These are phyloP conservation scores for Microcaecilia unicolor DNA, from an alignment of 2,797 vertebrate genomes.

Conservation along the genomic window DNA sequence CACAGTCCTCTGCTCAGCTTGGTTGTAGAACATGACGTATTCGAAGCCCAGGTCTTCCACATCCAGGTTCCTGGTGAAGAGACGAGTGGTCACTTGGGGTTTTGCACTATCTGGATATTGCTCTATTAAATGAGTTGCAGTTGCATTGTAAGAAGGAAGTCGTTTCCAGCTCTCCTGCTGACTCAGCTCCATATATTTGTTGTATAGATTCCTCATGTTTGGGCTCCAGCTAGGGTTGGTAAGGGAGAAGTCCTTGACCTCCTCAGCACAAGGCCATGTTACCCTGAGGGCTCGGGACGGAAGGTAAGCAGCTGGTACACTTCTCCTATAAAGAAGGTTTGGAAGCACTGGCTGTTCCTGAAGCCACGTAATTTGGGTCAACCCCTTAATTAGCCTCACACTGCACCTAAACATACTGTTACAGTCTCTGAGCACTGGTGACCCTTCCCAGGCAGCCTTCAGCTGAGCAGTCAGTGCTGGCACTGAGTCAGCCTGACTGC, in stretches of 20 bases:
- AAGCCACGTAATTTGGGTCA: constrained; percentile 7
- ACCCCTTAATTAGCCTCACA: constrained; percentile 17
- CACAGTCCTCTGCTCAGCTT: constrained; percentile 46
- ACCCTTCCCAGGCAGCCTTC: too few relatives aligned
- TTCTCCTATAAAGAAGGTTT: constrained; percentile 18
- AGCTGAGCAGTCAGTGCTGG: too few relatives aligned
- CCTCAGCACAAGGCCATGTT: background rate
- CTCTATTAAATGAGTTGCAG: background rate
- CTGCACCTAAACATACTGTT: constrained; percentile 8
- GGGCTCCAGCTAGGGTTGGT: constrained; percentile 70
- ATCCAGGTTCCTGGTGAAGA: constrained; percentile 60
- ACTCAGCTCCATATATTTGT: constrained; percentile 48
- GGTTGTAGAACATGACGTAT: constrained; percentile 63
- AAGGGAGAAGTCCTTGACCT: constrained; percentile 57
- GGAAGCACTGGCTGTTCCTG: constrained; percentile 21
- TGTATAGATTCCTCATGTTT: constrained; percentile 57
- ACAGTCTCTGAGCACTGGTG: too few relatives aligned
- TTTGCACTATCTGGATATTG: too few relatives aligned
- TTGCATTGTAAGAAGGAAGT: constrained; percentile 67
- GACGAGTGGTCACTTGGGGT: too few relatives aligned
- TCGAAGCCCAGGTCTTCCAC: constrained; percentile 65
- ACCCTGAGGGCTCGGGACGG: constrained; percentile 13
- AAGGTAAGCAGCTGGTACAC: constrained; percentile 26
- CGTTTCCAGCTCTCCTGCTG: constrained; percentile 48
- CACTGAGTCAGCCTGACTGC: too few relatives aligned